These are phyloP conservation scores for Serrognathus titanus DNA, from an alignment of 2,888 invertebrate species.

Conservation along the genomic window DNA sequence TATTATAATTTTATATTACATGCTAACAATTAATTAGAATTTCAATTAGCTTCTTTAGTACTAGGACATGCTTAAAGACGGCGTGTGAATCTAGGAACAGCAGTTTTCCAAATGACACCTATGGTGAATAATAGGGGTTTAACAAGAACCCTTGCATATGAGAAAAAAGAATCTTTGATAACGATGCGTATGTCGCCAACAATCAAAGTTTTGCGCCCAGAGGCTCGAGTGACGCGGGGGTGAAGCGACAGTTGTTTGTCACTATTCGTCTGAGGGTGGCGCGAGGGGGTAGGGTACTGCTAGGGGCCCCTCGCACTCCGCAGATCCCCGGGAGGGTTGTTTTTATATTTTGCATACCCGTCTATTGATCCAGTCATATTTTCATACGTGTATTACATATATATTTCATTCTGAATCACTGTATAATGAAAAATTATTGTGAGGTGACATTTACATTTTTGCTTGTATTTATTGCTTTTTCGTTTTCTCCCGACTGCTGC, in stretches of 20 bases:
- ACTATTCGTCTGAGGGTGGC: conserved; percentile 35
- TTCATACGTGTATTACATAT: conserved; percentile 42
- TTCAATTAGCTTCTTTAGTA: neutral
- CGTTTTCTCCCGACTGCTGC: conserved; percentile 23
- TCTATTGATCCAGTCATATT: conserved; percentile 44
- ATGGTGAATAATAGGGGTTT: neutral
- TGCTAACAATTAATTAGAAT: neutral
- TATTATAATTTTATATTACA: too few relatives aligned
- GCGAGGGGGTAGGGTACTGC: conserved; percentile 24
- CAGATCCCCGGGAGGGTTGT: conserved; percentile 25
- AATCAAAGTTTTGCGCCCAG: conserved; percentile 37
- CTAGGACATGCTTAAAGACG: neutral
- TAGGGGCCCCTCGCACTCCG: conserved; percentile 28
- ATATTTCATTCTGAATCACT: conserved; percentile 37
- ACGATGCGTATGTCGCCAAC: conserved; percentile 22
- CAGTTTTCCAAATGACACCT: neutral
- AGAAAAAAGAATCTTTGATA: conserved; percentile 12
- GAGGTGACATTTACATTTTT: conserved; percentile 12
- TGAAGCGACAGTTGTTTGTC: conserved; percentile 45
- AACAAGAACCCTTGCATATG: neutral
- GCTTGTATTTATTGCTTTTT: conserved; percentile 33
- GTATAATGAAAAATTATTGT: conserved; percentile 8
- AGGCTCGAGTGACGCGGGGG: conserved; percentile 32
- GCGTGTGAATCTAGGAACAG: neutral
- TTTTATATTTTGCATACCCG: conserved; percentile 31